Conservation (phyloP, 2,797 vertebrate species). For the Balearica regulorum region DNA sequence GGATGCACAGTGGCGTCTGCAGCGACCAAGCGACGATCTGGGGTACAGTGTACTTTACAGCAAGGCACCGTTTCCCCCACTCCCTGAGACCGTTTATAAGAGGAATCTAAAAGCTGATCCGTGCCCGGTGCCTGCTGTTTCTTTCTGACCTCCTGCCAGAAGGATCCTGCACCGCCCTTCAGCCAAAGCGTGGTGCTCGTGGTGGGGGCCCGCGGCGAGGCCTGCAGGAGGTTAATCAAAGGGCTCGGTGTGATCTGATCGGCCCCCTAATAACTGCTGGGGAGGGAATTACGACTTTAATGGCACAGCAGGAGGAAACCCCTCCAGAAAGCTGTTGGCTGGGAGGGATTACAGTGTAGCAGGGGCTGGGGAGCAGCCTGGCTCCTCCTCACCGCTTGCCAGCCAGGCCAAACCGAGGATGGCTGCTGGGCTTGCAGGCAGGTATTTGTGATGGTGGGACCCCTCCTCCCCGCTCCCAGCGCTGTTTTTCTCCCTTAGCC, state of each 20-base stretch:
- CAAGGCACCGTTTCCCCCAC: accelerated
- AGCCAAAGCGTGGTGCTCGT: not conserved
- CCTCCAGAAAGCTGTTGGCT: not conserved
- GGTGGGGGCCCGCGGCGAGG: not conserved
- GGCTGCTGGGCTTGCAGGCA: accelerated
- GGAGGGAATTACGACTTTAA: not conserved
- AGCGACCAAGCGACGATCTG: not conserved
- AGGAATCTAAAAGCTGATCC: not conserved
- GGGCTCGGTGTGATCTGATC: not conserved
- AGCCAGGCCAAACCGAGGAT: not conserved
- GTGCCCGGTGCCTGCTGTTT: not conserved
- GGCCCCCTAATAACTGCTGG: not conserved
- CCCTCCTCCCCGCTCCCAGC: accelerated
- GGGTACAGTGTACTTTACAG: not conserved
- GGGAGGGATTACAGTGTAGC: not conserved
- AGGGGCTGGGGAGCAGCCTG: not conserved
- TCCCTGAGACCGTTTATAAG: accelerated
- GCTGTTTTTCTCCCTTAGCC: not conserved
- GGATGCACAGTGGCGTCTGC: not conserved
- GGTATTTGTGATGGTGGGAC: not conserved
- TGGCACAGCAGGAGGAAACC: not conserved
- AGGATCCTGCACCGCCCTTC: not conserved
- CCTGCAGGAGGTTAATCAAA: not conserved
- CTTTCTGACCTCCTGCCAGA: not conserved
- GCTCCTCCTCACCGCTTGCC: not conserved